Base-by-base conservation (phyloP, 2,113 vertebrate genomes). In the Vulpes ferrilata region DNA sequence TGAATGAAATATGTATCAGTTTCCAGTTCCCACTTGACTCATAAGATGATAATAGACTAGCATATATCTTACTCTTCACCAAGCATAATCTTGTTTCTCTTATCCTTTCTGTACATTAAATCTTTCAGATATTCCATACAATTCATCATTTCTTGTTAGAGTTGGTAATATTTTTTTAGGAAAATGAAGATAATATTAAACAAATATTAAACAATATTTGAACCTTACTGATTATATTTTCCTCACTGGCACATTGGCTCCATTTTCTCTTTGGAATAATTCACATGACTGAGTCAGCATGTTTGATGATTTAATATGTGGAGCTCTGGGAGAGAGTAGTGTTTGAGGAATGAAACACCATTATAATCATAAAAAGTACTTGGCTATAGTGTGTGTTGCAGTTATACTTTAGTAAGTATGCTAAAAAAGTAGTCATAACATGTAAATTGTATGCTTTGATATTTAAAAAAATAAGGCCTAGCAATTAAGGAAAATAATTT, bases 401-500 rank as follows among this genome's bases (percentile, higher is more conserved):
- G 0, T 96, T 98, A 83, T 2, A 80, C 85, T 86, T 93, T 81
- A 78, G 22, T 71, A 65, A 93, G 6, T 57, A 16, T 90, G 59
- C 59, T 92, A 1, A 90, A 91, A 98, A 38, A 65, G 4, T 64
- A 85, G 20, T 27, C 4, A 12, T 51, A 97, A 94, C 2, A 27
- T 93, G 1, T 96, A 91, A 93, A 93, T 30, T 0, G 0, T 32
- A 74, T 96, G 93, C 55, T 88, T 97, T 96, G 64, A 74, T 93
- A 59, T 92, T 43, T 88, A 97, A 86, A 83, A 96, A 97, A 12
- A 19, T 57, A 62, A 59, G 38, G 65, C 71, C 97, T 97, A 84
- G n/a, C 96, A 98, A n/a, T 91, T 96, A 91, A 88, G 74, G 25
- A 85, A 20, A 4, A 90, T 98, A 80, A 95, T 73, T 93, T 64